A percentile compares a stretch with the other conserved stretches of the same genome.
These are phyloP conservation scores for Aepyceros melampus DNA, from an alignment of 2,113 vertebrate genomes.

Conservation along the genomic window DNA sequence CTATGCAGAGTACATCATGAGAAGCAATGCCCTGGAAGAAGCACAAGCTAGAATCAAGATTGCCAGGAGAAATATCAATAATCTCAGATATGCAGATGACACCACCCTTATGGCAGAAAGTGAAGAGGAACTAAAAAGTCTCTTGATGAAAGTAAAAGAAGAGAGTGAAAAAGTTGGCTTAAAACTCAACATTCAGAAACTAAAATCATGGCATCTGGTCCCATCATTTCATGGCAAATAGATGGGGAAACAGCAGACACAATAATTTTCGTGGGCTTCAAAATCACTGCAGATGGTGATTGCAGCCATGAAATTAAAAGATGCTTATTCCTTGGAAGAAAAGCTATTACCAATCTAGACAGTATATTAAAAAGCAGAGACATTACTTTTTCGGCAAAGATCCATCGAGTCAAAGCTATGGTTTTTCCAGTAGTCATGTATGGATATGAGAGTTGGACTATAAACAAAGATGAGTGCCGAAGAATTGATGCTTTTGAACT, in stretches of 20 bases:
- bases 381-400: neutral
- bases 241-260: neutral
- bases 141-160: too few species aligned
- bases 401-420: neutral
- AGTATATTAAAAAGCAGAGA: neutral
- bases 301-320: neutral
- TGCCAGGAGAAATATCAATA: neutral
- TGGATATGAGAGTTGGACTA: neutral
- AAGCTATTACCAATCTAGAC: neutral
- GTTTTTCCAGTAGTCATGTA: neutral
- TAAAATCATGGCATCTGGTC: neutral
- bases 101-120: too few species aligned
- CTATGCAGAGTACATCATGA: neutral
- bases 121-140: too few species aligned
- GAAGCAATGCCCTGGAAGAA: rapidly evolving
- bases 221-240: neutral
- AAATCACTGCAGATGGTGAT: neutral
- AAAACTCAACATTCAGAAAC: neutral
- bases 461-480: neutral
- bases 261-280: neutral
- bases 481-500: neutral
- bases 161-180: too few species aligned
- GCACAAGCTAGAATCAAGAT: too few species aligned
- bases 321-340: neutral
- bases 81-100: neutral